Base-by-base conservation (phyloP, 1,140 invertebrate species). In the Rhagoletis pomonella region DNA sequence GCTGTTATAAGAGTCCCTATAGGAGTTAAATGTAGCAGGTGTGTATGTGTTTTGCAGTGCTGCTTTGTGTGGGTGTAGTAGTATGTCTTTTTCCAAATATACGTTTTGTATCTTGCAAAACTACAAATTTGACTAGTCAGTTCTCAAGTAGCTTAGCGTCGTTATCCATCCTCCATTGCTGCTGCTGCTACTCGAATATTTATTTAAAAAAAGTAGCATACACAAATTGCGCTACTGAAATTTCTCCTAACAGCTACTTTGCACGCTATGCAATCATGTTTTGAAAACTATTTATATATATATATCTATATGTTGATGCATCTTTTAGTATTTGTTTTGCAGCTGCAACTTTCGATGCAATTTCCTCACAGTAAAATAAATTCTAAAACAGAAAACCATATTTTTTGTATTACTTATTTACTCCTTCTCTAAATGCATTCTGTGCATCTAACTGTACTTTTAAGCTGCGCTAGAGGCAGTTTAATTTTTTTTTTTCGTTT, bases 351-450 rank as follows among this genome's bases (percentile, higher is more conserved):
- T 73, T n/a, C 42, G 12, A 42, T 73, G 67, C 67, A 12, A 73
- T 73, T 73, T 73, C 42, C 42, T 47, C 44, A 39, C 67, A 73
- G 14, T 17, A 73, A 47, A 73, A 47, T 29, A 73, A 73, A 73
- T 17, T 29, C 7, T 39, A 39, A 67, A 67, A 42, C n/a, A 29
- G 39, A 67, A 67, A 67, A 39, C 64, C 50, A 55, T 55, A 55
- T 55, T 55, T 55, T 7, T 55, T 55, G 9, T 55, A 55, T 55
- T 7, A 7, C 50, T 55, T 29, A 29, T 29, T 29, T 29, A 29
- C 29, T 2, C 7, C 0, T 73, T 44, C 44, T 73, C 39, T 73
- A 47, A 73, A 44, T 73, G 67, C 67, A 14, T 73, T 10, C 42
- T 17, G 10, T 42, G 17, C 60, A 62, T 62, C 17, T 14, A 62